These are phyloP conservation scores for Magallana gigas DNA, from an alignment of 1,140 invertebrate species.

Conservation along the genomic window DNA sequence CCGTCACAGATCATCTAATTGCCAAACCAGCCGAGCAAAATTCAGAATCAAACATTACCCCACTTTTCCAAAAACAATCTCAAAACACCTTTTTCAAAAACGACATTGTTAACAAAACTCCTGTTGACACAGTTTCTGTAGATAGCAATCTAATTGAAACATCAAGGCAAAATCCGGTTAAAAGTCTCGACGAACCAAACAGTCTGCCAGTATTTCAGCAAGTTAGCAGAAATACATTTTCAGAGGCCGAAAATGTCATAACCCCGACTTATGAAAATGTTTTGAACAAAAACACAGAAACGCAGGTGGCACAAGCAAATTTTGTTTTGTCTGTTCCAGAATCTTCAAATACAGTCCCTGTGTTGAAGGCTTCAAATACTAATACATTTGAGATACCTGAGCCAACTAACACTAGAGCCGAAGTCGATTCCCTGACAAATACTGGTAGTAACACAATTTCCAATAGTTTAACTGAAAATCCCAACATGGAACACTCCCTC, in stretches of 20 bases:
- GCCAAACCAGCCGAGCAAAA: not conserved
- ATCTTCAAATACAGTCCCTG: not conserved
- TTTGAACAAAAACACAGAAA: not conserved
- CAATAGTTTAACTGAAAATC: not conserved
- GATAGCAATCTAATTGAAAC: not conserved
- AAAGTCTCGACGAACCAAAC: not conserved
- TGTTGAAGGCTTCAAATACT: not conserved
- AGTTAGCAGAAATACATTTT: not conserved
- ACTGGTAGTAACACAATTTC: not conserved
- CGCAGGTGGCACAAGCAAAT: not conserved
- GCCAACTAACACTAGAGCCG: not conserved
- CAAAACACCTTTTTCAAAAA: conserved; percentile 7
- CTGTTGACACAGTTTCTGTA: not conserved
- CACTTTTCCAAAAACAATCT: not conserved
- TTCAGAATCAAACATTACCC: not conserved
- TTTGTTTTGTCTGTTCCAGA: not conserved
- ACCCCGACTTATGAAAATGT: not conserved
- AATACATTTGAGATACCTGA: not conserved
- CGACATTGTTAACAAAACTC: not conserved
- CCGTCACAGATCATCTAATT: not conserved
- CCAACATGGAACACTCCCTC: not conserved
- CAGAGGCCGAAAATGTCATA: not conserved
- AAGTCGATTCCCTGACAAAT: not conserved
- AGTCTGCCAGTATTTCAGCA: not conserved
- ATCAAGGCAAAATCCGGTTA: not conserved